These are phyloP conservation scores for Drosophila meridionalis DNA, from an alignment of 2,888 invertebrate genomes.

Conservation along the genomic window DNA sequence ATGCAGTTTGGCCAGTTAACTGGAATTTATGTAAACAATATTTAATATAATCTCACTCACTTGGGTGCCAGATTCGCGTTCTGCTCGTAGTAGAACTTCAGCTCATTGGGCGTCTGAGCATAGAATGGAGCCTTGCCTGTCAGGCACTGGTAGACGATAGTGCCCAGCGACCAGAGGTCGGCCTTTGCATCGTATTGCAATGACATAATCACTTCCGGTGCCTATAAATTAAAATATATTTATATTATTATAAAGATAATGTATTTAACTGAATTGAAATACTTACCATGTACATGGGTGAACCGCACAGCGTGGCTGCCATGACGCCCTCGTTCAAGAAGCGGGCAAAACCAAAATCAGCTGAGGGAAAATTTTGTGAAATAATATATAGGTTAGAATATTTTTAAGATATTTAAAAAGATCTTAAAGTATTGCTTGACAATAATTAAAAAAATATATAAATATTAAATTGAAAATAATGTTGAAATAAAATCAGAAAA, in stretches of 20 bases:
- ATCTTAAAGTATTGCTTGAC: no score
- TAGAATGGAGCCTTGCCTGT: conserved; percentile 99
- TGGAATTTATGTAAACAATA: neutral
- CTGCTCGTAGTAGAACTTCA: conserved; percentile 98
- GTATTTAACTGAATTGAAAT: neutral
- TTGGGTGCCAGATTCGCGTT: conserved; percentile 95
- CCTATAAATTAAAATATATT: conserved; percentile 85
- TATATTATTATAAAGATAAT: neutral
- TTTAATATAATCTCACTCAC: conserved; percentile 86
- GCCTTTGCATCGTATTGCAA: conserved; percentile 99
- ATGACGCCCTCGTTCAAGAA: conserved; percentile 99
- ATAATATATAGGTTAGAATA: neutral
- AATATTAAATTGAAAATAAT: neutral
- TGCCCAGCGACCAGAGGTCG: conserved; percentile 99
- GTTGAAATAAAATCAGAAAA: no score
- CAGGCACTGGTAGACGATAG: conserved; percentile 99
- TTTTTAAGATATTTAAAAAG: no score
- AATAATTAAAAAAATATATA: neutral
- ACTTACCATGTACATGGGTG: conserved; percentile 99
- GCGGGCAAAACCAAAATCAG: conserved; percentile 99
- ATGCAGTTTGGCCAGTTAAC: neutral
- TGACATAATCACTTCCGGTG: conserved; percentile 99
- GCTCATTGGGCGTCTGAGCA: conserved; percentile 98
- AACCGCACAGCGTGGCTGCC: conserved; percentile 99
- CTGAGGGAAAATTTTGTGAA: conserved; percentile 85